Base-by-base conservation (phyloP, 2,888 invertebrate species). In the Mechanitis mazaeus region DNA sequence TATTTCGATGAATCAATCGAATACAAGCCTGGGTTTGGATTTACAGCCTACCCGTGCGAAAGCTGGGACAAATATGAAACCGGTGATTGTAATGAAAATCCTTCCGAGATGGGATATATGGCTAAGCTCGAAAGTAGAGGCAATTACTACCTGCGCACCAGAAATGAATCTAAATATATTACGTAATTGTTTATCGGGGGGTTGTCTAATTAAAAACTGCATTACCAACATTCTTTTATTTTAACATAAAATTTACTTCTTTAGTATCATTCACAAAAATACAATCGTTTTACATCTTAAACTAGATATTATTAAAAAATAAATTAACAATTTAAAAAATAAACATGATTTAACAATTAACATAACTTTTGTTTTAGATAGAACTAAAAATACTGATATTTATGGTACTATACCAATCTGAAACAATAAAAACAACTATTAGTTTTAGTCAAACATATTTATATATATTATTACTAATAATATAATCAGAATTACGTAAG, bases 1-100 rank as follows among this genome's bases (percentile, higher is more conserved):
- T 93, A 90, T 70, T 94, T 93, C 76, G 90, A 87, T 0, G 94
- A 94, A 75, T 95, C 95, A 3, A 92, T 95, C 55, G 79, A 83
- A n/a, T 71, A 73, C 58, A 57, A 61, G 50, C 79, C 87, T 1
- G 77, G 83, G 0, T 73, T 73, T 46, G 91, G 90, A 1, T 94
- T 94, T 74, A 75, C 84, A 5, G 90, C 93, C 0, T 83, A 87
- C 46, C 88, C 88, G 3, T 95, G 95, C 73, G 79, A 85, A 3
- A 90, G 80, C 61, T 91, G 93, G 86, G 74, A 83, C 0, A 77
- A 85, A n/a, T 91, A 85, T 63, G 69, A 84, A 53, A 71, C 77
- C 0, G 87, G 86, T 1, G 74, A 83, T 38, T 92, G 92, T 67
- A 78, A 58, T 20, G 65, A 71, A 3, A 77, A 81, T 63, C 63